Conservation (phyloP, 1,140 invertebrate species). For the Tetramorium simillimum region DNA sequence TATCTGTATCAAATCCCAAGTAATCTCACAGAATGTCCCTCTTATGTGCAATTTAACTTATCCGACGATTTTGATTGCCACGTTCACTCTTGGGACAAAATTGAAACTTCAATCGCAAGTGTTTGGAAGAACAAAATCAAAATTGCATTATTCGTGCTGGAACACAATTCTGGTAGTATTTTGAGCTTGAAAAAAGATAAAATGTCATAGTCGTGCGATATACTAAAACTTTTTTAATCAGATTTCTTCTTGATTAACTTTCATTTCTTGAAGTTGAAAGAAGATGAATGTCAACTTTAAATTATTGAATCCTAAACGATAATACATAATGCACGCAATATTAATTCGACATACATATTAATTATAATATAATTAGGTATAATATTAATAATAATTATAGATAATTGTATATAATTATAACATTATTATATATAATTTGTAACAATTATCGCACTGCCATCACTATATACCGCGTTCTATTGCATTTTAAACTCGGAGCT, state of each 20-base stretch:
- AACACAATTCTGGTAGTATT: neutral
- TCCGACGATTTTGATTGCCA: neutral
- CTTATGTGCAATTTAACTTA: constrained; percentile 41
- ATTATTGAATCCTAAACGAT: neutral
- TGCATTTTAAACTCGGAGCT: neutral
- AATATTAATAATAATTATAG: too few relatives aligned
- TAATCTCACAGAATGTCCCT: constrained; percentile 21
- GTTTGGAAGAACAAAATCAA: neutral
- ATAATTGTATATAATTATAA: too few relatives aligned
- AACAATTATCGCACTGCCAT: neutral
- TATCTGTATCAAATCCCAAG: neutral
- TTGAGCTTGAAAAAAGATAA: neutral
- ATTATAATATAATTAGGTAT: too few relatives aligned
- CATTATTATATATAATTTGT: neutral
- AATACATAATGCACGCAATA: neutral
- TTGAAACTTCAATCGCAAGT: neutral
- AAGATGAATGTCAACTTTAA: neutral
- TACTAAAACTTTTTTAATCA: neutral
- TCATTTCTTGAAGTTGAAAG: neutral
- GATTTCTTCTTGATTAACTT: neutral
- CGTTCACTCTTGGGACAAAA: neutral
- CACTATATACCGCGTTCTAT: neutral
- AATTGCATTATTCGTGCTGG: neutral
- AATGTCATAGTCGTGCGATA: neutral
- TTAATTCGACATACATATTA: neutral